Conservation (phyloP, 2,113 vertebrate species). For the Solea solea region DNA sequence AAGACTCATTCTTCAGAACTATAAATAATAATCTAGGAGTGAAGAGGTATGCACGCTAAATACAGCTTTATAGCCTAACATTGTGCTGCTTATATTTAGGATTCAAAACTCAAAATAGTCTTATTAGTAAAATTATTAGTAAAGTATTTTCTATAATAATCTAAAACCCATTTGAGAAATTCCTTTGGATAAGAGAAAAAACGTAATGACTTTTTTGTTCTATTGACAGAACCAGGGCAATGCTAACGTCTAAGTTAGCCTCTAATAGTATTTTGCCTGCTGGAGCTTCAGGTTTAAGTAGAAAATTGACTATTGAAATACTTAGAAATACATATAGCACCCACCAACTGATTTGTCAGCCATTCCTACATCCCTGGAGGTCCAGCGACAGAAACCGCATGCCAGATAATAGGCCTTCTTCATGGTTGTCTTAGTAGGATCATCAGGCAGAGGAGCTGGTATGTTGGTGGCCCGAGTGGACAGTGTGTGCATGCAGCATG, state of each 20-base stretch:
- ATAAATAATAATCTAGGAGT: no score
- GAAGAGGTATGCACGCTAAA: background rate
- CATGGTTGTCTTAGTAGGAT: conserved; percentile 95
- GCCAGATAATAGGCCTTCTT: conserved; percentile 99
- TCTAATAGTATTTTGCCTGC: background rate
- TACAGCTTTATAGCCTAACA: no score
- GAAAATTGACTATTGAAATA: background rate
- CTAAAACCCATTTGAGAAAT: no score
- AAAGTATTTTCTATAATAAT: no score
- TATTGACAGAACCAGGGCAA: background rate
- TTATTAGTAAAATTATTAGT: no score
- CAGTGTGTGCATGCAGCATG: conserved; percentile 98
- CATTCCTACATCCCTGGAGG: conserved; percentile 97
- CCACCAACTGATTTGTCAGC: conserved; percentile 98
- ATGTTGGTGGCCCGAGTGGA: conserved; percentile 97
- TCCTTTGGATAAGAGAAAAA: background rate
- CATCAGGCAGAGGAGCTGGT: conserved; percentile 93
- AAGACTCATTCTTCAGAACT: no score
- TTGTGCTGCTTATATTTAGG: no score
- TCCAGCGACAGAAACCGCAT: conserved; percentile 99
- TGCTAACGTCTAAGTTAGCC: background rate
- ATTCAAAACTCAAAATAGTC: no score
- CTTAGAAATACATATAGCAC: conserved; percentile 46
- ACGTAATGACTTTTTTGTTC: background rate
- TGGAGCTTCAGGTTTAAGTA: background rate